Conservation (phyloP, 2,113 vertebrate species). For the Mustela lutreola region DNA sequence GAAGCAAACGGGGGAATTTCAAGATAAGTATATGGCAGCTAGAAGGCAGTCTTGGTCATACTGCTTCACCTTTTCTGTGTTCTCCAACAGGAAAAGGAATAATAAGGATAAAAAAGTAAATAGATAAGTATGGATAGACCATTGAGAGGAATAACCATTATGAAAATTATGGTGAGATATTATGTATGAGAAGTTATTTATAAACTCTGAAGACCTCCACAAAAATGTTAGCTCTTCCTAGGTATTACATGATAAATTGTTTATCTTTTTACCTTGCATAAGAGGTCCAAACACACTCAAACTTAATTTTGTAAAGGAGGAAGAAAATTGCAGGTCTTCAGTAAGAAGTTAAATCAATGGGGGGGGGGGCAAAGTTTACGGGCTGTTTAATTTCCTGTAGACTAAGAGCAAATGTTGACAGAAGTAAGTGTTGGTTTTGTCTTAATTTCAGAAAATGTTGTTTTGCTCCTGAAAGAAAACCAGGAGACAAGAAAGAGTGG, state of each 20-base stretch:
- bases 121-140: not conserved
- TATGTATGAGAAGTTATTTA: not conserved
- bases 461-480: not conserved
- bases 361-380: not conserved
- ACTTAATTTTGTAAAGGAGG: not conserved
- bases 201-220: not conserved
- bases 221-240: not conserved
- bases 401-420: not conserved
- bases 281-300: not conserved
- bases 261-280: not conserved
- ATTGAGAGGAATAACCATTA: not conserved
- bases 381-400: not conserved
- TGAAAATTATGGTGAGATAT: not conserved
- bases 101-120: not conserved
- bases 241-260: not conserved
- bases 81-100: not conserved
- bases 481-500: not conserved
- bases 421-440: not conserved
- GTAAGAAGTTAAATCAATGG: not conserved
- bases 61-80: not conserved
- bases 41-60: not conserved
- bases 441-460: conserved; percentile 51
- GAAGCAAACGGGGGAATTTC: not conserved
- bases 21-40: not conserved
- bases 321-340: not conserved